Evolutionary conservation across 2,113 vertebrate species (phyloP), one percentile per base, ranked within the genome.

Genomic region (Otocyon megalotis): DNA sequence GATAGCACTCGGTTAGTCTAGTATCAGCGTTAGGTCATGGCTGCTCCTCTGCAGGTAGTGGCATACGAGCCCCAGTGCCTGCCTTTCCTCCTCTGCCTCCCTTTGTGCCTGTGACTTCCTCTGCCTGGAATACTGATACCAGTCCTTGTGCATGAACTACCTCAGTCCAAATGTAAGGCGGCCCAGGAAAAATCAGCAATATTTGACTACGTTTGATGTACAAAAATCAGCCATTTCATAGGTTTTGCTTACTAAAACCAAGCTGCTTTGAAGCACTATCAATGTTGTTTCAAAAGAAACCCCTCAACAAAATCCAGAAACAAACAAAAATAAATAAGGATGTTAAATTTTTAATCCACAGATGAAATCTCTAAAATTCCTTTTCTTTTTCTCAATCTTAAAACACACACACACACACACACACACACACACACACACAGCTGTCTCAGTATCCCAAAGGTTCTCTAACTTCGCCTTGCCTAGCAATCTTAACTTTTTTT

Each of bases 231-330:
- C 26, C 58, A 19, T 67, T 81, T 88, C 8, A 89, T 30, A 62
- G 4, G 32, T 26, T 89, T 43, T 11, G 16, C 56, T 88, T 77
- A 50, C 80, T 50, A 93, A 93, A 88, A 50, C 37, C 54, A 72
- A 92, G 10, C 17, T 79, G 92, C 9, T 48, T 84, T 63, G 15
- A 32, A 85, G 19, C 24, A 77, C 16, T 50, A 35, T 80, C 14
- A 37, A 0, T 83, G 4, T 35, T 35, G 16, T 82, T 96, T 79
- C 86, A 93, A 93, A 97, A 67, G 43, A 96, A 97, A 86, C 54
- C 22, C 43, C 26, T 85, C 43, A 9, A 10, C 43, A 84, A 93
- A 30, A 86, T 79, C 88, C 37, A 93, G 89, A 96, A 93, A 79
- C 37, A 77, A 93, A 28, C 71, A 43, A 88, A 85, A 93, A 16